A percentile compares a stretch with the other conserved stretches of the same genome.
These are phyloP conservation scores for Hiodon alosoides DNA, from an alignment of 2,113 vertebrate genomes.

Conservation along the genomic window DNA sequence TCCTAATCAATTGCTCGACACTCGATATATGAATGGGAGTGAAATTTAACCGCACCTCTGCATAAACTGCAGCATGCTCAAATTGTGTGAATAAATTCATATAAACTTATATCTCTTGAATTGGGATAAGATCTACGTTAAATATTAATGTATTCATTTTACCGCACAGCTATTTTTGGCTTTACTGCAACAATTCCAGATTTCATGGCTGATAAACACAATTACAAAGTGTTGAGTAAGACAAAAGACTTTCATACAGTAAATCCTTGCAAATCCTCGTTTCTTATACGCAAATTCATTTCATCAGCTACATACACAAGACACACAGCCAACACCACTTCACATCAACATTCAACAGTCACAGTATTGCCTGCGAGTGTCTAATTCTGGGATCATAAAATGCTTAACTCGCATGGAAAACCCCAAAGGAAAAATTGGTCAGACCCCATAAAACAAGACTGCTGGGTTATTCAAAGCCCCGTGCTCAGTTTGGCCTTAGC, in stretches of 20 bases:
- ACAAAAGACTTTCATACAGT: background rate
- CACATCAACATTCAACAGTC: background rate
- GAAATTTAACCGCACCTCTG: background rate
- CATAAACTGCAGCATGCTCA: background rate
- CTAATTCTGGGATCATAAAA: too few relatives aligned
- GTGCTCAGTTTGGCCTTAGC: conserved; percentile 2
- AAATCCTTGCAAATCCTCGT: background rate
- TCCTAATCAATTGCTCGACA: background rate
- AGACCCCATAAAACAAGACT: too few relatives aligned
- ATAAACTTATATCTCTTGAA: background rate
- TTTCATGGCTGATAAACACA: conserved; percentile 1
- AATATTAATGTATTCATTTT: conserved; percentile 15
- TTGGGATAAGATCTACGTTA: background rate
- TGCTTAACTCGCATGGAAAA: too few relatives aligned
- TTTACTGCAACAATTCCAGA: background rate
- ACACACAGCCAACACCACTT: background rate
- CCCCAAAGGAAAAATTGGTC: too few relatives aligned
- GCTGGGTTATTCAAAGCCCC: too few relatives aligned
- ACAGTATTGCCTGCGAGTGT: too few relatives aligned
- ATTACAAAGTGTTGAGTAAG: conserved; percentile 14
- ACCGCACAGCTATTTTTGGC: background rate
- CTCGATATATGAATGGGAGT: background rate
- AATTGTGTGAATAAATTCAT: background rate
- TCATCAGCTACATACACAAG: too few relatives aligned
- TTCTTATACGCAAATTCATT: background rate